Base-by-base conservation (phyloP, 2,797 vertebrate genomes). In the Sebastes kiyomatsui region DNA sequence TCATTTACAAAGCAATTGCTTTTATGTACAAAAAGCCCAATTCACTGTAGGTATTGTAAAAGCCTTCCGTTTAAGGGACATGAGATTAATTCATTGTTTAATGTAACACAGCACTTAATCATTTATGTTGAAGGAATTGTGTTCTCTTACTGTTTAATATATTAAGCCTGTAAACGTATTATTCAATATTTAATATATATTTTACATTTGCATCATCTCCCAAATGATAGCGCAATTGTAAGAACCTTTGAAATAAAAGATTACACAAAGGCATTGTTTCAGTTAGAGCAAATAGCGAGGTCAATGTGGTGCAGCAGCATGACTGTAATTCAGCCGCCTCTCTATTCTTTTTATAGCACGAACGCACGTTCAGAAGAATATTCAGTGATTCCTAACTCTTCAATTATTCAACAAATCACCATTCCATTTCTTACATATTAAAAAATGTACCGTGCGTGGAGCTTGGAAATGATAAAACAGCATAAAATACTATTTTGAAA, bases 41-140 rank as follows among this genome's bases (percentile, higher is more conserved):
- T 90, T 86, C 82, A 86, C 92, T 95, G 94, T 95, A 95, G 94
- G 93, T 95, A 95, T 94, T 95, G 91, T 92, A 93, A 96, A 96
- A 92, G 85, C 85, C 78, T 84, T 79, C 81, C 92, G 71, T 94
- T 95, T 95, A 95, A 92, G 88, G 84, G 90, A 90, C 88, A 88
- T 69, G 67, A 87, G 81, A 93, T 86, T 62, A 78, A 80, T 92
- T 89, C 72, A 85, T 93, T 94, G 93, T 94, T 94, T 93, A 77
- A 88, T 77, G 76, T 84, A 87, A 82, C 72, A 79, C 76, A 86
- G 82, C 85, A 79, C 78, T 90, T 90, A 93, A 90, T 90, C 79
- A 90, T 91, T 93, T 62, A 87, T 90, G 77, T 80, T n/a, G 46
- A 55, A 85, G 69, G 81, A 89, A 85, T 88, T 81, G 30, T 80